These are phyloP conservation scores for Hyperoodon ampullatus DNA, from an alignment of 2,113 vertebrate species.

Conservation along the genomic window DNA sequence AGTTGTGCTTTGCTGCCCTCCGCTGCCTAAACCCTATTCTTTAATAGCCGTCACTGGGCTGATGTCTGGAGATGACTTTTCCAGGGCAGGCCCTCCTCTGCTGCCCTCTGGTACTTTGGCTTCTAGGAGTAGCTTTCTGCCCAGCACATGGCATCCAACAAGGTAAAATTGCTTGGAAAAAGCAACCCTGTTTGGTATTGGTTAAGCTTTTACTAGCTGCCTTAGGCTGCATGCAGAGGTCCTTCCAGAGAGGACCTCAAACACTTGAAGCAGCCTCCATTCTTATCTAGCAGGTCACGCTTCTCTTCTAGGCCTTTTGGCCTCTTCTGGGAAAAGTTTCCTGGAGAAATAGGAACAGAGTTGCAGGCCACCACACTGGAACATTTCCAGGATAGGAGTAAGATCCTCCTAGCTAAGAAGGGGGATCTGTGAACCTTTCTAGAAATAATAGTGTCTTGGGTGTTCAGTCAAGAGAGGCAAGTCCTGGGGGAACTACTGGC, in stretches of 20 bases:
- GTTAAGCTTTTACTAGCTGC: background rate
- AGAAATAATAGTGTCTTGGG: background rate
- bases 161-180: background rate
- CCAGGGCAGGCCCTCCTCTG: background rate
- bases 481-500: background rate
- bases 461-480: background rate
- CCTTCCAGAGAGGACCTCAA: background rate
- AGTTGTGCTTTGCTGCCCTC: background rate
- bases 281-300: background rate
- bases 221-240: background rate
- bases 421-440: background rate
- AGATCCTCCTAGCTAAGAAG: background rate
- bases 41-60: background rate
- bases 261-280: background rate
- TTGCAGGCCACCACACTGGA: background rate
- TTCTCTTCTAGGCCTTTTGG: background rate
- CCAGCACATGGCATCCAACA: background rate
- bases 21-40: background rate
- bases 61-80: background rate
- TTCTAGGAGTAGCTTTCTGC: constrained; percentile 10
- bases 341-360: constrained; percentile 26
- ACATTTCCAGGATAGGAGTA: background rate
- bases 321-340: background rate
- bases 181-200: background rate
- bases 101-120: background rate